Conservation (phyloP, 1,140 invertebrate species). For the Cotesia glomerata region DNA sequence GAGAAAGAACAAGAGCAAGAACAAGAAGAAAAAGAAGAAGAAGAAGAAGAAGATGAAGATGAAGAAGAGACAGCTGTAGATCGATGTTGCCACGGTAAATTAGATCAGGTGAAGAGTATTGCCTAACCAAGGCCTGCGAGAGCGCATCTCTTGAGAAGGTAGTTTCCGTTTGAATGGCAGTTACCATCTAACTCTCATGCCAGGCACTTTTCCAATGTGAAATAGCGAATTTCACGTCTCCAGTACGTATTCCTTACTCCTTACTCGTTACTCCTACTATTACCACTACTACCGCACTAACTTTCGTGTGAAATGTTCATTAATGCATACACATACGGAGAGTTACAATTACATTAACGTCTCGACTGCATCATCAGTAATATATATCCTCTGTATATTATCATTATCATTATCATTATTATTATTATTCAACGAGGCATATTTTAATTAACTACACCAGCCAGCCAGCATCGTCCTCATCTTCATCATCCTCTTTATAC, state of each 20-base stretch:
- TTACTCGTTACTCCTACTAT: background rate
- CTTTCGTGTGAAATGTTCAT: background rate
- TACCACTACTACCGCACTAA: no score
- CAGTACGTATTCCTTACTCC: background rate
- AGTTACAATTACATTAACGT: background rate
- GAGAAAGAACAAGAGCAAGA: slow-evolving; percentile 25
- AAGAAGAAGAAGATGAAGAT: no score
- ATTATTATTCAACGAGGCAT: no score
- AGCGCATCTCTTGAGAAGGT: slow-evolving; percentile 15
- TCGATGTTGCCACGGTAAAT: slow-evolving; percentile 59
- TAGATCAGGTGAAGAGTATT: slow-evolving; percentile 59
- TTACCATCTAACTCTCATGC: slow-evolving; percentile 17
- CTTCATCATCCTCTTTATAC: no score
- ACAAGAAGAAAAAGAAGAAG: no score
- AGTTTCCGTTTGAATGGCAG: slow-evolving; percentile 13
- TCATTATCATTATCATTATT: no score
- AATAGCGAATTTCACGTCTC: slow-evolving; percentile 23
- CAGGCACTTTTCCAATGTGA: slow-evolving; percentile 25
- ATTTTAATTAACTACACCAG: no score
- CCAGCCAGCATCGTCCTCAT: no score
- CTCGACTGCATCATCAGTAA: no score
- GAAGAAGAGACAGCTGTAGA: slow-evolving; percentile 51
- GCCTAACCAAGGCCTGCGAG: slow-evolving; percentile 27
- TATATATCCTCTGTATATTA: no score
- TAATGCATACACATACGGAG: background rate